These are phyloP conservation scores for Melanargia galathea DNA, from an alignment of 2,888 invertebrate species.

Conservation along the genomic window DNA sequence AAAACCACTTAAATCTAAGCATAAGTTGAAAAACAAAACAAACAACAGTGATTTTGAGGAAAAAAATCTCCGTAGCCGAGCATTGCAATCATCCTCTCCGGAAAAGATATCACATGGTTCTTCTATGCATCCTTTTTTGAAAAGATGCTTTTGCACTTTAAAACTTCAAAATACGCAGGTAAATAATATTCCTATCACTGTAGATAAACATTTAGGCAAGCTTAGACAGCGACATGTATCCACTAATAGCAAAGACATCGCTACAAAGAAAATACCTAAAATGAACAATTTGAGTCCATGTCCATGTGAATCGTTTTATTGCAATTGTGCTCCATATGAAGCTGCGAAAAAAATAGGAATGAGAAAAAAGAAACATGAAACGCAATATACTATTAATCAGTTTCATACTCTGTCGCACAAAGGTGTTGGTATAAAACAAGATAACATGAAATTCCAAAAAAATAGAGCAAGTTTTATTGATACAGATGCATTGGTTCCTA, in stretches of 20 bases:
- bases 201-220: background rate
- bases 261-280: conserved; percentile 19
- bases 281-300: conserved; percentile 20
- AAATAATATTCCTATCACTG: conserved; percentile 9
- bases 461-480: conserved; percentile 20
- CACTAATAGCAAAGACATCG: conserved; percentile 22
- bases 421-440: conserved; percentile 21
- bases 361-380: conserved; percentile 24
- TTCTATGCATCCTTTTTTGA: conserved; percentile 39
- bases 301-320: conserved; percentile 48
- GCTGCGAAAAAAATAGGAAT: conserved; percentile 43
- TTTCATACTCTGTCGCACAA: conserved; percentile 23
- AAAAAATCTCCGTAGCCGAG: conserved; percentile 5
- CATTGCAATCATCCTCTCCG: conserved; percentile 11
- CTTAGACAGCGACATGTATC: background rate
- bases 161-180: conserved; percentile 40
- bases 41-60: background rate
- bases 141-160: conserved; percentile 49
- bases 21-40: conserved; percentile 1
- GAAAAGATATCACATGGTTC: conserved; percentile 40
- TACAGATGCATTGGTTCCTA: background rate
- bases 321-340: conserved; percentile 43
- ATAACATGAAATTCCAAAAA: conserved; percentile 23
- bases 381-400: conserved; percentile 22
- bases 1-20: conserved; percentile 9